These are phyloP conservation scores for Urosaurus nigricauda DNA, from an alignment of 2,797 vertebrate species.

Conservation along the genomic window DNA sequence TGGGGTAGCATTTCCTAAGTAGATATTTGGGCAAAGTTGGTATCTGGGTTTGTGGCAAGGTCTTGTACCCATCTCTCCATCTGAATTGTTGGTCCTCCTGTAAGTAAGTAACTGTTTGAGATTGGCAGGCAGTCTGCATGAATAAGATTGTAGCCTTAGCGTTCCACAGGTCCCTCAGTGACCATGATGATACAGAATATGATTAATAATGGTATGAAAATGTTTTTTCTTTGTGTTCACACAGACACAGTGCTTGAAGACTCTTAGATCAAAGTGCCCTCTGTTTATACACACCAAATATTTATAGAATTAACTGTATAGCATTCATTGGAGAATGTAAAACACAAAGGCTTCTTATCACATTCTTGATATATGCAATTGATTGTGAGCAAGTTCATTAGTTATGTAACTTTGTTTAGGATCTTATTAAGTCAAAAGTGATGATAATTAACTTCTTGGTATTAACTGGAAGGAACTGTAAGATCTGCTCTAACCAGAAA, in stretches of 20 bases:
- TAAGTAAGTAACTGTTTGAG: constrained; percentile 7
- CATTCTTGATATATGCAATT: constrained; percentile 68
- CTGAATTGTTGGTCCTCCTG: too few relatives aligned
- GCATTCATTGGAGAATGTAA: constrained; percentile 56
- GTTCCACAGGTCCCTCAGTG: constrained; percentile 18
- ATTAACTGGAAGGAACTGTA: constrained; percentile 50
- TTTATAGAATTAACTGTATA: constrained; percentile 39
- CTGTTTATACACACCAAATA: constrained; percentile 56
- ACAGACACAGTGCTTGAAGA: constrained; percentile 48
- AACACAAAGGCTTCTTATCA: constrained; percentile 65
- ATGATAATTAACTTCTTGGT: constrained; percentile 71
- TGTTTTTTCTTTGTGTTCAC: neutral
- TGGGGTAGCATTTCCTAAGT: too few relatives aligned
- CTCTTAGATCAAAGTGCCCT: constrained; percentile 44
- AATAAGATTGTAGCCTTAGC: neutral
- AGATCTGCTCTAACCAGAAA: constrained; percentile 44
- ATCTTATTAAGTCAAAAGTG: constrained; percentile 70
- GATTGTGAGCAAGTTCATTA: constrained; percentile 66
- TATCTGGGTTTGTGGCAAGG: too few relatives aligned
- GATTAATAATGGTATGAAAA: constrained; percentile 36
- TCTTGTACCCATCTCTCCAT: too few relatives aligned
- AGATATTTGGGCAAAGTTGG: too few relatives aligned
- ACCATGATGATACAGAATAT: neutral
- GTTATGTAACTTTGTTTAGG: constrained; percentile 72
- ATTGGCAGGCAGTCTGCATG: too few relatives aligned